Evolutionary conservation across 2,888 invertebrate genomes (phyloP), one percentile per base, ranked within the genome.

Genomic region (Acanthococcus lagerstroemiae): DNA sequence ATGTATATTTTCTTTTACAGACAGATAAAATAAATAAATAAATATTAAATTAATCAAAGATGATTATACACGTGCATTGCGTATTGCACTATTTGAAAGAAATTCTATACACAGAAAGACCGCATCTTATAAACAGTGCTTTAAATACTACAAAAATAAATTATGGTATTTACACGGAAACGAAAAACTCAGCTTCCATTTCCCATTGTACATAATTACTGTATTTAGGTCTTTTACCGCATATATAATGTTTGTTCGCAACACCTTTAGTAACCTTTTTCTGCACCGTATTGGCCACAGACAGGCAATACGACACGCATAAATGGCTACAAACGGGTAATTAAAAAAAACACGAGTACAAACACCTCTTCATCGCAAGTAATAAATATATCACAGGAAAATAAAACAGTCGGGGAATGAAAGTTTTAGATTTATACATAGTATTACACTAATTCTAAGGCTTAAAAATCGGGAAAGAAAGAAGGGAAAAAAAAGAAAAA

Each of bases 351-450:
- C 37, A 52, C 21, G 52, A 22, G 15, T 19, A n/a, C 21, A 48
- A 19, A 52, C 22, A 52, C 19, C 22, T 52, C 24, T 52, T n/a
- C 48, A 48, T 9, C 12, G 17, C 12, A 48, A 21, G 17, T n/a
- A 48, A 2, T 9, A 48, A 1, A 48, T 63, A 63, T 63, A 63
- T 63, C 63, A 63, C 63, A 63, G 63, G 63, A 63, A 54, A 63
- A 63, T 30, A 54, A 30, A 50, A 52, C 63, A 63, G 63, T 63
- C 63, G 37, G 54, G 63, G 52, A 63, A 63, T 63, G 63, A 63
- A 63, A 63, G 63, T 63, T 63, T 54, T 44, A 37, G 63, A 63
- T 63, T n/a, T n/a, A n/a, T n/a, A n/a, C n/a, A n/a, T n/a, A n/a
- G n/a, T 52, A 37, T 37, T 15, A n/a, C 12, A 46, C 37, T 54